Evolutionary conservation across 2,113 vertebrate genomes (phyloP).

Genomic region (Pterocles orientalis): DNA sequence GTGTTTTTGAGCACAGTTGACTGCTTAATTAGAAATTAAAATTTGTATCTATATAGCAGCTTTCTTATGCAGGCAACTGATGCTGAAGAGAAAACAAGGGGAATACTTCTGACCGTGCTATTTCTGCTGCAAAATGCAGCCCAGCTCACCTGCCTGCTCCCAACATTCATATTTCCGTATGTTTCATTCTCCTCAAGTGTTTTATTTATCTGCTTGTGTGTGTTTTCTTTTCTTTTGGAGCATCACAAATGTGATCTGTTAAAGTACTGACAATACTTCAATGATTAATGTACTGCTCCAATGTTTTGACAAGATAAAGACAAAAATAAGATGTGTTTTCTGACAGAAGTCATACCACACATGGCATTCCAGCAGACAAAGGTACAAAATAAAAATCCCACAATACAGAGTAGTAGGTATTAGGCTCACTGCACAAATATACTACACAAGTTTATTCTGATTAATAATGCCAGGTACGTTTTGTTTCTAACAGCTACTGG

Average conservation of each 20-base stretch:
- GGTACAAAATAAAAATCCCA: conserved; percentile 1
- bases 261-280: conserved; percentile 40
- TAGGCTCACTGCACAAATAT: neutral
- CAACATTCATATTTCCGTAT: neutral
- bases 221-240: conserved; percentile 64
- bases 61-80: neutral
- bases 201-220: conserved; percentile 57
- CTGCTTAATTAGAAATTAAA: neutral
- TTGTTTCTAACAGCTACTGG: neutral
- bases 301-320: conserved; percentile 65
- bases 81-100: neutral
- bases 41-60: neutral
- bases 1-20: neutral
- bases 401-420: neutral
- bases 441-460: neutral
- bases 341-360: conserved; percentile 65
- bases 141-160: neutral
- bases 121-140: conserved; percentile 34
- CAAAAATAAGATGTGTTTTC: conserved; percentile 63
- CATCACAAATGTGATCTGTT: conserved; percentile 60
- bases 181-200: conserved; percentile 51
- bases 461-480: neutral
- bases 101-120: neutral
- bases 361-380: conserved; percentile 53
- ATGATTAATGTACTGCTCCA: neutral